Evolutionary conservation across 2,797 vertebrate species (phyloP), one percentile per base, ranked within the genome.

Genomic region (Myotis pilosus): DNA sequence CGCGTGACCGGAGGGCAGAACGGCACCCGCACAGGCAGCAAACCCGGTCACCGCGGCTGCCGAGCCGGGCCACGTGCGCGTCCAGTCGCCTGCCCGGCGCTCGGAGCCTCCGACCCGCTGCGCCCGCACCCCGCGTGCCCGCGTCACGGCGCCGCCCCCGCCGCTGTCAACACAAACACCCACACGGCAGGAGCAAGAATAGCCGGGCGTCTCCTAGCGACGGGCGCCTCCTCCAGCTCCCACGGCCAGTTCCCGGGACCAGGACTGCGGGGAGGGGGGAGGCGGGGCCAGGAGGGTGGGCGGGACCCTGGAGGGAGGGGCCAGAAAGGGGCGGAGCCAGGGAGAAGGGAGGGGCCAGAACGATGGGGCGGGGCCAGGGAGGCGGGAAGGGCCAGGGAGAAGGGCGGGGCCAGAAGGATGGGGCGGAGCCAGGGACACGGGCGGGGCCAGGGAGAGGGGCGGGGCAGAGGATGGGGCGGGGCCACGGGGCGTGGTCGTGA

Each of bases 91-190:
- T 94, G 97, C 95, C 64, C 80, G 89, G 91, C 91, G 75, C 86
- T 69, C 12, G 12, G 60, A 71, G 60, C 80, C 60, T 88, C 93
- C 94, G 80, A 94, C 95, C 44, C 0, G n/a, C 88, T 74, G 62
- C 82, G 30, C 16, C 0, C 62, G 94, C 92, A 82, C 78, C 66
- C 44, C 94, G 83, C 66, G 86, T 92, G 53, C 93, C 94, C 94
- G 88, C 75, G 30, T 93, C 95, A 95, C 85, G 0, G 49, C 0
- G 15, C 95, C 82, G 75, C 95, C 95, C 71, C 78, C 38, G 6
- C 57, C 1, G 2, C 94, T 95, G 96, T 95, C 95, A 96, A 96
- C 93, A 96, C 95, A 95, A 91, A 95, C 95, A 82, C 95, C 95
- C 95, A 96, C 97, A 72, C 95, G 79, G 51, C 51, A 53, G 68